Evolutionary conservation across 2,113 vertebrate genomes (phyloP).

Genomic region (Epinephelus fuscoguttatus): DNA sequence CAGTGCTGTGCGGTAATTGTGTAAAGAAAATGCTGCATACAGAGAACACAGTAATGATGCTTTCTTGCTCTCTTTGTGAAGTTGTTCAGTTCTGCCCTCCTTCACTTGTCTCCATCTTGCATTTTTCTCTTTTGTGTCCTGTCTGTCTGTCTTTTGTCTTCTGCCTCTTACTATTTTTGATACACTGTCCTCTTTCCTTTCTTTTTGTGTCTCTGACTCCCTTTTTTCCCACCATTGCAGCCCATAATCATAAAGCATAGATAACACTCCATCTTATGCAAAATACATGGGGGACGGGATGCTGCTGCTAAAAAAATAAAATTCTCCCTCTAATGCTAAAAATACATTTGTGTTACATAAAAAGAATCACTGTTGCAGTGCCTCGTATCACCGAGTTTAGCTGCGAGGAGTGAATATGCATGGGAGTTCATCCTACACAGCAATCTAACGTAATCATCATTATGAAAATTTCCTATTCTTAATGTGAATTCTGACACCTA

Average conservation of each 20-base stretch:
- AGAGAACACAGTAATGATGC: conserved; percentile 19
- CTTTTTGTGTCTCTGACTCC: conserved; percentile 5
- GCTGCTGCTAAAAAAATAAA: conserved; percentile 57
- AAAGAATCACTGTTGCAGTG: conserved; percentile 38
- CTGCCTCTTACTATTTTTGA: conserved; percentile 2
- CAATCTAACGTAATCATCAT: conserved; percentile 7
- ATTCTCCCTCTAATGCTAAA: conserved; percentile 56
- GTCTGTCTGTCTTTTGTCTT: background rate
- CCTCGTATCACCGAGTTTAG: conserved; percentile 23
- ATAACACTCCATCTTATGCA: conserved; percentile 52
- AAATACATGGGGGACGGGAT: conserved; percentile 58
- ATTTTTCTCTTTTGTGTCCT: conserved; percentile 8
- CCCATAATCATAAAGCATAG: conserved; percentile 43
- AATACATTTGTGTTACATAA: conserved; percentile 69
- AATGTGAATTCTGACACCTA: conserved; percentile 8
- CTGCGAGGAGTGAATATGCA: conserved; percentile 10
- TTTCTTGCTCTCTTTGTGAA: conserved; percentile 22
- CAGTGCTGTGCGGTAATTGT: conserved; percentile 14
- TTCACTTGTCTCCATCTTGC: conserved; percentile 6
- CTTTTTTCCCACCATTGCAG: background rate
- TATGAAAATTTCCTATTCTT: background rate
- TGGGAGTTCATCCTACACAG: conserved; percentile 4
- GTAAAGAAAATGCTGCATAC: conserved; percentile 18
- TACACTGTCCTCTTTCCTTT: background rate
- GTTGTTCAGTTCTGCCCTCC: conserved; percentile 10